Base-by-base conservation (phyloP, 1,140 invertebrate species). In the Bilobella aurantiaca region DNA sequence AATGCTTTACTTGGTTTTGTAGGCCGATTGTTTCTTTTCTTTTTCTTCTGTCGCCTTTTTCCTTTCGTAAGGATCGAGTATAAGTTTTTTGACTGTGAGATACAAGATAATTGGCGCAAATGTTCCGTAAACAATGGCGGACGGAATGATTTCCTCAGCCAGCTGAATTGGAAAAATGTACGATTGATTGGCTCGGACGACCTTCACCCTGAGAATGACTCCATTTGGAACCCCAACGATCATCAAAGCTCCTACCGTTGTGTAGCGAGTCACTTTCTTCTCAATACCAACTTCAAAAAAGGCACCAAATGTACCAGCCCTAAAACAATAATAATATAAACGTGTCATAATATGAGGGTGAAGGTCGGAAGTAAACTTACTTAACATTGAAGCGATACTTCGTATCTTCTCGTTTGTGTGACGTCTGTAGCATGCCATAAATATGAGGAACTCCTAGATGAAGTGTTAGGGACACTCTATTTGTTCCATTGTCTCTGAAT, bases 61-160 rank as follows among this genome's bases (percentile, higher is more conserved):
- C 57, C 83, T 83, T 0, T 88, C 79, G 68, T 93, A 89, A 0
- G 94, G 94, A 72, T 95, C 89, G 18, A 98, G 82, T 2, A 97
- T 79, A 0, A 93, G 80, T 71, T 89, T 91, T 76, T 94, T 94
- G 0, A 93, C 78, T 0, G 90, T 75, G 25, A 87, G 81, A 84
- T 87, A 94, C 0, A 85, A 82, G 42, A 94, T 78, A 1, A 95
- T 56, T 0, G 95, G 95, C 0, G 88, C 82, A 0, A 94, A 79
- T 0, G 93, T 94, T 1, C 92, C 94, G 75, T 98, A 98, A 76
- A 98, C 91, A 30, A 97, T 80, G 0, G 94, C 89, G 23, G 87
- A 86, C 1, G 93, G 90, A 66, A 92, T 79, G 2, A 97, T 80
- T 74, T 94, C 90, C 73, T 97, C 91, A 69, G 91, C 91, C 21